Percentiles rank a stretch among this genome's conserved stretches.
These are phyloP conservation scores for Tapera naevia DNA, from an alignment of 2,797 vertebrate species.

Conservation along the genomic window DNA sequence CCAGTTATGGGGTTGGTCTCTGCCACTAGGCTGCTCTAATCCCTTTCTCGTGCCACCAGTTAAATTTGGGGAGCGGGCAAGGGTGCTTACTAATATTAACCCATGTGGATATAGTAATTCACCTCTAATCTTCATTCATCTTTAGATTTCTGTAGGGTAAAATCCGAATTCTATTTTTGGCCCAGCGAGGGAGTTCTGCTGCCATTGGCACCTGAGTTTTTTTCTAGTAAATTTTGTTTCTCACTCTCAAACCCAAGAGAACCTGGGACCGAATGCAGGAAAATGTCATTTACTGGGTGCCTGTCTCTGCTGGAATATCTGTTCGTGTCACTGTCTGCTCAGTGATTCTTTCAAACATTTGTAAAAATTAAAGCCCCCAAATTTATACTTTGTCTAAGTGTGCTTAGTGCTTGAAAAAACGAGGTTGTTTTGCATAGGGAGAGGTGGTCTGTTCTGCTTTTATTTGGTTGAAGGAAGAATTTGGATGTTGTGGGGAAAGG, in stretches of 20 bases:
- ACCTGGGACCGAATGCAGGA: slow-evolving; percentile 20
- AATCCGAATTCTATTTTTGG: not conserved
- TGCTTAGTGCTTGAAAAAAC: not conserved
- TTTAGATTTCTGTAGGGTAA: slow-evolving; percentile 15
- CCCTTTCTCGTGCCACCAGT: not conserved
- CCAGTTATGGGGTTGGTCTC: not conserved
- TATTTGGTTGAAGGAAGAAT: not conserved
- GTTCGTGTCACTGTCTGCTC: slow-evolving; percentile 39
- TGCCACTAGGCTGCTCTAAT: not conserved
- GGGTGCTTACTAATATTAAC: not conserved
- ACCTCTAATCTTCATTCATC: not conserved
- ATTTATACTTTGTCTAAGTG: not conserved
- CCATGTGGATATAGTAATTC: not conserved
- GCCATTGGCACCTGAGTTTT: not conserved
- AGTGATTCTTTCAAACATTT: slow-evolving; percentile 64
- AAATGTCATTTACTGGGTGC: slow-evolving; percentile 16
- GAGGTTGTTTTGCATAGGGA: not conserved
- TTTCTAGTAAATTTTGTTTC: not conserved
- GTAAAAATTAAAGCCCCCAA: slow-evolving; percentile 52
- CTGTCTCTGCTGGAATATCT: slow-evolving; percentile 38
- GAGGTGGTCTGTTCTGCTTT: not conserved
- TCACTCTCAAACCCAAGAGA: slow-evolving; percentile 62
- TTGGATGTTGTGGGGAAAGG: not conserved
- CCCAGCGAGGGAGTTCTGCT: slow-evolving; percentile 13
- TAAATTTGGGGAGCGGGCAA: not conserved